Conservation (phyloP, 1,140 invertebrate species). For the Ctenoplectra terminalis region DNA sequence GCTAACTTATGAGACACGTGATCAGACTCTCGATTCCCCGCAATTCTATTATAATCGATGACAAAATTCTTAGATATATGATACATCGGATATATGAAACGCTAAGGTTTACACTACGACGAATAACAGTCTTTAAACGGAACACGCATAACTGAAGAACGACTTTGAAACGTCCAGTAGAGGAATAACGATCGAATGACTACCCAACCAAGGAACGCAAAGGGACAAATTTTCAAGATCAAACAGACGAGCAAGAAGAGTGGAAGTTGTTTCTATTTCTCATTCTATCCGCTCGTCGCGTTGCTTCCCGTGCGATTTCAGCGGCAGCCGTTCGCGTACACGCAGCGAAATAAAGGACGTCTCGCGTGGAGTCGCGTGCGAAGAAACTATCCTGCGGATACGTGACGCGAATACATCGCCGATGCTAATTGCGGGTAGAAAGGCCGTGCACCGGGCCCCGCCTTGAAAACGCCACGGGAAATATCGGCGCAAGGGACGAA, state of each 20-base stretch:
- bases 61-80: background rate
- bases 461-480: slow-evolving; percentile 26
- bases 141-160: too few relatives aligned
- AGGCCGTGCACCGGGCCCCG: slow-evolving; percentile 12
- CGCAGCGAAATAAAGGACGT: slow-evolving; percentile 39
- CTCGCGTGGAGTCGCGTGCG: slow-evolving; percentile 49
- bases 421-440: slow-evolving; percentile 56
- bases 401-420: slow-evolving; percentile 55
- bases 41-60: background rate
- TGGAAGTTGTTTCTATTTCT: slow-evolving; percentile 47
- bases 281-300: slow-evolving; percentile 31
- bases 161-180: background rate
- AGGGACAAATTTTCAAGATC: slow-evolving; percentile 19
- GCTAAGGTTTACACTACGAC: too few relatives aligned
- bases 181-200: background rate
- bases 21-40: background rate
- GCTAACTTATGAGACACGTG: background rate
- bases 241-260: background rate
- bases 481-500: background rate
- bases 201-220: slow-evolving; percentile 3
- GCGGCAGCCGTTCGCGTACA: slow-evolving; percentile 20
- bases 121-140: too few relatives aligned
- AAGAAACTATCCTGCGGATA: slow-evolving; percentile 56
- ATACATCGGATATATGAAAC: too few relatives aligned
- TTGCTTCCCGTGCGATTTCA: slow-evolving; percentile 48